These are phyloP conservation scores for Myripristis jacobus DNA, from an alignment of 2,797 vertebrate species.

Conservation along the genomic window DNA sequence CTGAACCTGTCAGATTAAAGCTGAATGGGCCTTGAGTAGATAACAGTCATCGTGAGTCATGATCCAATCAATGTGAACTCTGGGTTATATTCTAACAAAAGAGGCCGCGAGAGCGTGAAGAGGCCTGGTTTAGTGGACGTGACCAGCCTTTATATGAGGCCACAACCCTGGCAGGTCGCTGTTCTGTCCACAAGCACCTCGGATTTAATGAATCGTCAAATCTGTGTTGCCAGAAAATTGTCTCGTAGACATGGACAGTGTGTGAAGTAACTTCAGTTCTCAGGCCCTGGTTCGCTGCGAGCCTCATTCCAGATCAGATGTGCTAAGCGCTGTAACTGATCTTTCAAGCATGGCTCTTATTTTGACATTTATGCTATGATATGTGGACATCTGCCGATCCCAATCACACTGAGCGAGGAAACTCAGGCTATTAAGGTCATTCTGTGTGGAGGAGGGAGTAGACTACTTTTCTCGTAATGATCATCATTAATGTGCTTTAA, in stretches of 20 bases:
- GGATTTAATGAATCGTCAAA: neutral
- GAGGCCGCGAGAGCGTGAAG: neutral
- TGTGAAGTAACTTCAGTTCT: neutral
- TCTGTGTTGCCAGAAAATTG: neutral
- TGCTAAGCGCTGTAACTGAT: neutral
- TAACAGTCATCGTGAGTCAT: neutral
- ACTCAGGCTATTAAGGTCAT: neutral
- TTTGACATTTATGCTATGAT: neutral
- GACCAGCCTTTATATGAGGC: neutral
- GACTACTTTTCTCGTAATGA: constrained; percentile 18
- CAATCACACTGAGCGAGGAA: constrained; percentile 2
- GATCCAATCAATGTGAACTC: constrained; percentile 10
- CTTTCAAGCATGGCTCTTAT: neutral
- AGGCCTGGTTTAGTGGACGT: neutral
- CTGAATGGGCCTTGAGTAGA: neutral
- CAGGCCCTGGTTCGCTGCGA: neutral
- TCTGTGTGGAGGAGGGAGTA: constrained; percentile 12
- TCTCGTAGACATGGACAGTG: neutral
- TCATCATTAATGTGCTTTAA: constrained; percentile 17
- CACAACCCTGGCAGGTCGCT: neutral
- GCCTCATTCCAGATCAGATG: no score
- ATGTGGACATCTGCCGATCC: neutral
- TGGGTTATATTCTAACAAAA: neutral
- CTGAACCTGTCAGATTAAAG: neutral
- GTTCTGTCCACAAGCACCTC: neutral